Conservation (phyloP, 2,888 invertebrate genomes). For the Meliscaeva auricollis region DNA sequence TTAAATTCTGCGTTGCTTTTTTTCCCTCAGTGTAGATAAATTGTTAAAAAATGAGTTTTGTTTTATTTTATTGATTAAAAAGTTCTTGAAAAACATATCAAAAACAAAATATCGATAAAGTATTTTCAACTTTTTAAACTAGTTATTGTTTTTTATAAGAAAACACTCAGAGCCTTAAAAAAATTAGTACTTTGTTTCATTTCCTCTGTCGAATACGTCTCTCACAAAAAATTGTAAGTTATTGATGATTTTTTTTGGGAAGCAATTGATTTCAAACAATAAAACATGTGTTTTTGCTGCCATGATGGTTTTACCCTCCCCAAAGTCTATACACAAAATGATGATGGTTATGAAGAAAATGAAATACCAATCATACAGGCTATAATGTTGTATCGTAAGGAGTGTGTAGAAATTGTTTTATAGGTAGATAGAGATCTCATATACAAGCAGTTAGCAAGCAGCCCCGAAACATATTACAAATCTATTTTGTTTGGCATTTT, state of each 20-base stretch:
- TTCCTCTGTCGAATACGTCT: background rate
- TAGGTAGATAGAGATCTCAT: conserved; percentile 27
- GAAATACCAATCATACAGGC: conserved; percentile 6
- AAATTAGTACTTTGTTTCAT: background rate
- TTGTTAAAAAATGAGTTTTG: too few relatives aligned
- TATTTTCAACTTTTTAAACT: too few relatives aligned
- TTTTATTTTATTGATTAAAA: too few relatives aligned
- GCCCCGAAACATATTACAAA: conserved; percentile 57
- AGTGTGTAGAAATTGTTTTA: too few relatives aligned
- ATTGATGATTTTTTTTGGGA: conserved; percentile 8
- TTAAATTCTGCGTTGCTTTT: too few relatives aligned
- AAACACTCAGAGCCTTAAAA: background rate
- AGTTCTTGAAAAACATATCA: too few relatives aligned
- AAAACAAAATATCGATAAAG: too few relatives aligned
- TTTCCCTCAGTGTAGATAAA: too few relatives aligned
- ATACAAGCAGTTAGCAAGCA: background rate
- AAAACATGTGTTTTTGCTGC: conserved; percentile 39
- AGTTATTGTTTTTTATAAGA: too few relatives aligned
- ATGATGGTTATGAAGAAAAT: conserved; percentile 22
- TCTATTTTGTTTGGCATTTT: conserved; percentile 65
- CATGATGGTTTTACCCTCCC: conserved; percentile 14
- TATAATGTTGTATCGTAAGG: too few relatives aligned
- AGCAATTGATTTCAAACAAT: conserved; percentile 42
- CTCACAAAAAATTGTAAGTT: conserved; percentile 1
- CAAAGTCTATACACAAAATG: background rate